Base-by-base conservation (phyloP, 2,113 vertebrate species). In the Numida meleagris region DNA sequence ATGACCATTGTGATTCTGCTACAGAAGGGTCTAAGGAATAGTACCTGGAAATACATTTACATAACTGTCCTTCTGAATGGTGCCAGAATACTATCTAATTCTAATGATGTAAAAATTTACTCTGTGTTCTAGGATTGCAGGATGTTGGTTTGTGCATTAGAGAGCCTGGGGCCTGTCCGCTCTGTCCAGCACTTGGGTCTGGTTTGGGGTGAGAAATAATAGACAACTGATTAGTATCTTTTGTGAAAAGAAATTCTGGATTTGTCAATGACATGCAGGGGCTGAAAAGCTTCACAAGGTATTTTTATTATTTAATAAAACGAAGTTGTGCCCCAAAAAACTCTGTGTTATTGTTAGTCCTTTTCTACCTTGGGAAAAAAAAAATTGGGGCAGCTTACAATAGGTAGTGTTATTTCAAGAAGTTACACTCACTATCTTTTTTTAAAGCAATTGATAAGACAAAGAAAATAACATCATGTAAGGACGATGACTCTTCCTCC, bases 281-380 rank as follows among this genome's bases (percentile, higher is more conserved):
- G 5, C 25, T 70, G 58, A 70, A 88, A 80, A 80, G 14, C n/a
- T 57, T 48, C 58, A 25, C 43, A 38, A 38, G 10, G 29, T 15
- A 36, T 14, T 31, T 81, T 23, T 81, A n/a, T 33, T 59, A 51
- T 75, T 86, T 36, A 57, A 53, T 76, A 67, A 48, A 88, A 72
- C 59, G 50, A 73, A 62, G 14, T 53, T 36, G 17, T 61, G 20
- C 23, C 33, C 15, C 27, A 3, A 2, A 82, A 82, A 66, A 3
- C 8, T 13, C 6, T 62, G 4, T 33, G 13, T 66, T 58, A 48
- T 62, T 83, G 27, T 66, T 73, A 62, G 23, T 58, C 27, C 5
- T 73, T 88, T 88, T 58, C 31, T 53, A 3, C 58, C 45, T 82
- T 70, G 27, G 36, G 57, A 86, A 80, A 93, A 51, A 93, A 51